These are phyloP conservation scores for Leucoptera coffeella DNA, from an alignment of 2,888 invertebrate genomes.

Conservation along the genomic window DNA sequence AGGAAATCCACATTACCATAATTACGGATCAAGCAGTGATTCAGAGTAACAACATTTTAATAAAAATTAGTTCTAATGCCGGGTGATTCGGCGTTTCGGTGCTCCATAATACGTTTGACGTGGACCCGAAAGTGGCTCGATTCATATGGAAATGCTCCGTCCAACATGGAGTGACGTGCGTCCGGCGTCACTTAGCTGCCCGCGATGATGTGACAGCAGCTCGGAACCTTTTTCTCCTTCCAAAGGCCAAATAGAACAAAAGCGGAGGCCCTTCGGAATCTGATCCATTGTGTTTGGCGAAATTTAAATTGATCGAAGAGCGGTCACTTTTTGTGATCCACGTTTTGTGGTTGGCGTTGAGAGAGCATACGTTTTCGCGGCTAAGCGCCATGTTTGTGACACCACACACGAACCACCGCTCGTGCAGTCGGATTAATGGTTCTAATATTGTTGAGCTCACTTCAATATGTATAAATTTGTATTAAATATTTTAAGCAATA, in stretches of 20 bases:
- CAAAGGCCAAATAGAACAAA: constrained; percentile 39
- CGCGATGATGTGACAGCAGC: constrained; percentile 50
- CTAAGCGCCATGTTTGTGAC: constrained; percentile 54
- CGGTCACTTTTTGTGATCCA: constrained; percentile 35
- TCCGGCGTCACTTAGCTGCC: constrained; percentile 53
- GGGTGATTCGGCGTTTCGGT: too few species aligned
- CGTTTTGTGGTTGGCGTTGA: constrained; percentile 47
- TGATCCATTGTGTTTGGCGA: constrained; percentile 53
- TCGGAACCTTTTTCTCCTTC: constrained; percentile 39
- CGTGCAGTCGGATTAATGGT: too few species aligned
- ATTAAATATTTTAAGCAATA: too few species aligned
- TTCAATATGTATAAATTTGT: too few species aligned
- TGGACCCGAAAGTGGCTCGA: constrained; percentile 33
- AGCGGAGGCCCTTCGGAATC: constrained; percentile 28
- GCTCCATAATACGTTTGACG: too few species aligned
- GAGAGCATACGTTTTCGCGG: constrained; percentile 50
- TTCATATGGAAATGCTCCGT: constrained; percentile 49
- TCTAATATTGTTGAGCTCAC: too few species aligned
- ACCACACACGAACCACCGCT: too few species aligned
- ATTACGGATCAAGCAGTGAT: constrained; percentile 3
- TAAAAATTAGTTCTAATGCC: too few species aligned
- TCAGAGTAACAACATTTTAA: too few species aligned
- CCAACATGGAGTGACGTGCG: constrained; percentile 40
- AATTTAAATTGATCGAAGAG: constrained; percentile 44
- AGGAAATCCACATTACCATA: constrained; percentile 3